Base-by-base conservation (phyloP, 2,797 vertebrate species). In the Poecilia velifera region DNA sequence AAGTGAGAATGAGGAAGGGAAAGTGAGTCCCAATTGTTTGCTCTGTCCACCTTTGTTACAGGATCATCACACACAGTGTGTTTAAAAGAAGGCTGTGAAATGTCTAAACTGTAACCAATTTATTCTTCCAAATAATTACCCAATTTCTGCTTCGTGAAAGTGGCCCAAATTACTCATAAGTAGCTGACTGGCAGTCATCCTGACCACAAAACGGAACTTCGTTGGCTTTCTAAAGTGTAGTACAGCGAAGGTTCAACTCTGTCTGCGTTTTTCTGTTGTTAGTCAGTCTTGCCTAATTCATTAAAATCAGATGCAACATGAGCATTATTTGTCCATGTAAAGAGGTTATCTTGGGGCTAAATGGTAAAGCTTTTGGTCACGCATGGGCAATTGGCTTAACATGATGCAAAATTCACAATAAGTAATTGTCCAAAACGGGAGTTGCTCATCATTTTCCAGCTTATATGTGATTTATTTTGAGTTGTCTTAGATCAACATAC, bases 91-190 rank as follows among this genome's bases (percentile, higher is more conserved):
- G 41, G 62, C 18, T 36, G 34, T 68, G 20, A 39, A 39, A 36
- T 36, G 39, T 68, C 3, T 41, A 18, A 68, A 68, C 34, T 39
- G 22, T 68, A 39, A 41, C 34, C 36, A 22, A 68, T 22, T 39
- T 41, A 41, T 68, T 68, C 64, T 41, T 68, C 72, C 73, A 75
- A 57, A 74, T 57, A 64, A 64, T 36, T 64, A 64, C 16, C 62
- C 62, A 64, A 64, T 64, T 64, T 76, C 28, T 71, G 41, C 25
- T 71, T 71, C 57, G 34, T 64, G 34, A 71, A 45, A n/a, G n/a
- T 45, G 39, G 13, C 41, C 41, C 68, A 46, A 28, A 72, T 45
- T 72, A 31, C 70, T 72, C 2, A 68, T 72, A 31, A 47, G 70
- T 18, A 72, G n/a, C 6, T 28, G 45, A 72, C n/a, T 72, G 70